Evolutionary conservation across 2,888 invertebrate genomes (phyloP).

Genomic region (Baronia brevicornis): DNA sequence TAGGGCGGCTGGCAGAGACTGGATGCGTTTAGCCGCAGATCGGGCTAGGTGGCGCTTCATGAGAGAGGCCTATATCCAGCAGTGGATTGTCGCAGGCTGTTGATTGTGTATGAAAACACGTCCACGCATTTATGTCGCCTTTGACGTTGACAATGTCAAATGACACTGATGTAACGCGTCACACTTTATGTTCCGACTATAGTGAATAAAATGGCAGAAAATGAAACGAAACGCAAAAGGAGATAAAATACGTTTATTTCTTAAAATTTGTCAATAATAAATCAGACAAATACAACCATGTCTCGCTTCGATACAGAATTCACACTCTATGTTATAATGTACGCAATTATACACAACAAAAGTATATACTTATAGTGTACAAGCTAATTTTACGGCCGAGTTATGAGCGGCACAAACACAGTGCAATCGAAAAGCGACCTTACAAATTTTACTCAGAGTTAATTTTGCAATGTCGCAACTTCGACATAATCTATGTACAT

Average conservation of each 20-base stretch:
- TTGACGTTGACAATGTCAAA: too few species aligned
- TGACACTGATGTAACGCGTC: too few species aligned
- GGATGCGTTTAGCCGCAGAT: too few species aligned
- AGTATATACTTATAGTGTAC: constrained; percentile 24
- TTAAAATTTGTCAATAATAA: constrained; percentile 65
- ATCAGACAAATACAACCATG: constrained; percentile 49
- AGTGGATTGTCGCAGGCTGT: too few species aligned
- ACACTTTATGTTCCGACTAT: constrained; percentile 2
- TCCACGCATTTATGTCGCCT: too few species aligned
- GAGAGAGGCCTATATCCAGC: too few species aligned
- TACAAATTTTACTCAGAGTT: constrained; percentile 2
- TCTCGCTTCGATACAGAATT: constrained; percentile 27
- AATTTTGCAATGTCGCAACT: constrained; percentile 3
- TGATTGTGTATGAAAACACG: too few species aligned
- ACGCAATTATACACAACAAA: constrained; percentile 47
- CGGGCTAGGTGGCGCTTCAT: too few species aligned
- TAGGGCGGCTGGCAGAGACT: too few species aligned
- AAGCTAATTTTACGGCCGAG: constrained; percentile 9
- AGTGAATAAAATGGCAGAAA: constrained; percentile 21
- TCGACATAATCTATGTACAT: not conserved
- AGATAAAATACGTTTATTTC: constrained; percentile 71
- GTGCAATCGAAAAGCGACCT: constrained; percentile 1
- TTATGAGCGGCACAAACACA: not conserved
- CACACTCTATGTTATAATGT: constrained; percentile 24
- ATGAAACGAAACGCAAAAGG: constrained; percentile 48